Evolutionary conservation across 2,113 vertebrate genomes (phyloP), one percentile per base, ranked within the genome.

Genomic region (Daboia siamensis): DNA sequence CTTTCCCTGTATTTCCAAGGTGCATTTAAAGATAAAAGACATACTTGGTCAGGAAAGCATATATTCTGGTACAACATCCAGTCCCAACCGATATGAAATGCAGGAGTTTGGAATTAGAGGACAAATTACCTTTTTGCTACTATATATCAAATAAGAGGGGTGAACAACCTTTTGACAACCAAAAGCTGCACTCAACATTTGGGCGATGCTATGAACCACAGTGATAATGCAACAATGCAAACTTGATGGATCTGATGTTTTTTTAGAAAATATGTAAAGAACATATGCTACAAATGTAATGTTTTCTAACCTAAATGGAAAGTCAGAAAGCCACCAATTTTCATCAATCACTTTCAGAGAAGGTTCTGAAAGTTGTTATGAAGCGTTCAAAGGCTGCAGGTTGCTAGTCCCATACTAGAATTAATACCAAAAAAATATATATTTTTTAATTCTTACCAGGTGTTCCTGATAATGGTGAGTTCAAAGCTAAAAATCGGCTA

Each of bases 401-500:
- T 44, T 44, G 17, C 33, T 80, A 80, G 6, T 7, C 6, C n/a
- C 33, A 10, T 21, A 80, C 21, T 44, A 80, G 33, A 80, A 80
- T 80, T 80, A 80, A 80, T 80, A 21, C 74, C 7, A 9, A 80
- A 44, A 80, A 21, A 10, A 9, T 20, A 21, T 20, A 21, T 44
- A 9, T 23, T 93, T 86, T 91, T 87, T 93, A 69, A 92, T 88
- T 96, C 97, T 97, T 93, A 98, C 98, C 95, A 94, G 64, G 6
- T 93, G 55, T 89, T 90, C 91, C 93, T 80, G 93, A 95, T 86
- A 95, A 94, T 0, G 90, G 69, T 56, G 97, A 94, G 46, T 97
- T 97, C 95, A 98, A 96, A 95, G 97, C 94, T 91, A 98, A 96
- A 97, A 98, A 99, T 56, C 92, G 94, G 55, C 96, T 98, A 85